Conservation (phyloP, 2,797 vertebrate genomes). For the Lophura swinhoii region DNA sequence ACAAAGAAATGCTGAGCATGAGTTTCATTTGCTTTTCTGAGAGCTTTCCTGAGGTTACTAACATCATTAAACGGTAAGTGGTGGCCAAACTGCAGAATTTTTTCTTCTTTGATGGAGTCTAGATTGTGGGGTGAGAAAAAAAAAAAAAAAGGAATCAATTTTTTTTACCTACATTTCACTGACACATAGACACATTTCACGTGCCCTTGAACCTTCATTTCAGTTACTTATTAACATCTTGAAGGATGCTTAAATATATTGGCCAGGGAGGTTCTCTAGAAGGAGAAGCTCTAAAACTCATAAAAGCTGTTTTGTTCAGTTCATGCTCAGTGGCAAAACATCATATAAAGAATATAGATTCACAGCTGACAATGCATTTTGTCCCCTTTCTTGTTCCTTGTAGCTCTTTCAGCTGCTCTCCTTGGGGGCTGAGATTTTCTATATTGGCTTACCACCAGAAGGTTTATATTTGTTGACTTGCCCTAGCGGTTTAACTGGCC, state of each 20-base stretch:
- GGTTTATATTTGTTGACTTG: not conserved
- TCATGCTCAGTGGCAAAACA: not conserved
- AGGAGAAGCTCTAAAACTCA: not conserved
- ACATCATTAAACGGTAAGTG: not conserved
- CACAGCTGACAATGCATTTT: accelerated
- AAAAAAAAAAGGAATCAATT: not conserved
- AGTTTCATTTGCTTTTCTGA: not conserved
- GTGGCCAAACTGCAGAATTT: not conserved
- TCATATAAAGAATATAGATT: not conserved
- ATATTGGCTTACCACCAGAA: not conserved
- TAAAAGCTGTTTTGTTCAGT: not conserved
- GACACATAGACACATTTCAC: not conserved
- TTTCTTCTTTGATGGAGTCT: not conserved
- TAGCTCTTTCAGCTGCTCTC: not conserved
- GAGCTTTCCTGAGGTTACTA: not conserved
- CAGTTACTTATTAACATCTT: not conserved
- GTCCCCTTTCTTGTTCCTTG: not conserved
- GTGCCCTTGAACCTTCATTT: not conserved
- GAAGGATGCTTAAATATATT: not conserved
- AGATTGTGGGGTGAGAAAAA: not conserved
- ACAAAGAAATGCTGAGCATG: not conserved
- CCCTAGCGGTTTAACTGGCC: not conserved
- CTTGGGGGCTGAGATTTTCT: not conserved
- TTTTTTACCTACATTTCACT: not conserved
- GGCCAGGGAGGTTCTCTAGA: not conserved